These are phyloP conservation scores for Dendrocincla fuliginosa DNA, from an alignment of 2,797 vertebrate genomes.

Conservation along the genomic window DNA sequence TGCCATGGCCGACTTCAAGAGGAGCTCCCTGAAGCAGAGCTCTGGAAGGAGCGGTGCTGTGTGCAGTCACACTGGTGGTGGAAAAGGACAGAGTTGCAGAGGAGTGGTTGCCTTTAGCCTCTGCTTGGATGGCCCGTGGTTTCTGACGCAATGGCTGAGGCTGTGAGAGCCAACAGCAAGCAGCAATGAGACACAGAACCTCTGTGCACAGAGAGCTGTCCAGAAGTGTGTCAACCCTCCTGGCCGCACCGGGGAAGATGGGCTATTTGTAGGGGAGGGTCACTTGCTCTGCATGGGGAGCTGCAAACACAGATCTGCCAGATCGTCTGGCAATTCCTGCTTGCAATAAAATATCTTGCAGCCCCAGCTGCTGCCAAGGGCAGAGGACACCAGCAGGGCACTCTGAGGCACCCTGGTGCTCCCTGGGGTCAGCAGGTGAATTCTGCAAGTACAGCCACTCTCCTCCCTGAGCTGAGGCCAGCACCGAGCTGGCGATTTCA, in stretches of 20 bases:
- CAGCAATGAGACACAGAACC: not conserved
- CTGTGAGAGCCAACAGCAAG: not conserved
- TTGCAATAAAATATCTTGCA: not conserved
- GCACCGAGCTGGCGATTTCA: not conserved
- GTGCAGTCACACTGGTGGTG: not conserved
- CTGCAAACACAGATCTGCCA: not conserved
- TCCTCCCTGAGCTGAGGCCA: fast-evolving
- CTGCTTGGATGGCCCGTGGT: not conserved
- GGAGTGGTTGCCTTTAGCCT: not conserved
- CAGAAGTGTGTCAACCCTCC: not conserved
- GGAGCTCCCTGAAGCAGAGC: not conserved
- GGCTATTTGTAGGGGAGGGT: not conserved
- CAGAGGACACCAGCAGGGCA: not conserved
- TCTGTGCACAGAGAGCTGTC: not conserved
- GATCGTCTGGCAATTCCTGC: not conserved
- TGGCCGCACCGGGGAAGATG: not conserved
- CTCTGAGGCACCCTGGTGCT: not conserved
- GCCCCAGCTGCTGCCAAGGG: not conserved
- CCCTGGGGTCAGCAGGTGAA: fast-evolving
- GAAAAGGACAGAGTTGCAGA: not conserved
- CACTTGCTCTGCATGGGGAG: fast-evolving
- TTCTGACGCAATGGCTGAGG: not conserved
- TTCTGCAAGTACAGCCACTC: not conserved
- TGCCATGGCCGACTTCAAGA: not conserved
- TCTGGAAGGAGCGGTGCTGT: not conserved